Evolutionary conservation across 2,888 invertebrate species (phyloP).

Genomic region (Stratiomys singularior): DNA sequence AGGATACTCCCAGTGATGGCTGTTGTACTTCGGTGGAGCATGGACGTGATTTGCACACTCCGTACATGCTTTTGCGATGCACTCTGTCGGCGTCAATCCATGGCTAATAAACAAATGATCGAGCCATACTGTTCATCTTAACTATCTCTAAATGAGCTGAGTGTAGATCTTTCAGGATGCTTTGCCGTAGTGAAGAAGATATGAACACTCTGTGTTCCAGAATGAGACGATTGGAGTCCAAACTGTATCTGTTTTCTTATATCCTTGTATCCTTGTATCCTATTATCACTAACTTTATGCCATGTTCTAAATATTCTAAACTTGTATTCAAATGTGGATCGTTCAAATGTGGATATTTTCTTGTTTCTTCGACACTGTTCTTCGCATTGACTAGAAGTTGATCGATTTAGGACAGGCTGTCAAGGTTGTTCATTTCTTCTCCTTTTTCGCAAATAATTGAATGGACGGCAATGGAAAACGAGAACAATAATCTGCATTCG

Average conservation of each 20-base stretch:
- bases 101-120: constrained; percentile 47
- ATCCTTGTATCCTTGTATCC: too few relatives aligned
- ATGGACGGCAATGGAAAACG: neutral
- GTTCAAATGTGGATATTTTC: constrained; percentile 49
- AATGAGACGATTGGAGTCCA: neutral
- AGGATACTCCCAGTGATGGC: constrained; percentile 54
- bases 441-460: neutral
- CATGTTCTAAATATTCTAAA: too few relatives aligned
- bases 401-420: constrained; percentile 49
- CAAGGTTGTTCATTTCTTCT: constrained; percentile 34
- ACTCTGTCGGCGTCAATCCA: constrained; percentile 21
- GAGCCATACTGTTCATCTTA: constrained; percentile 48
- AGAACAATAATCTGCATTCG: constrained; percentile 24
- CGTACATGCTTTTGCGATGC: constrained; percentile 49
- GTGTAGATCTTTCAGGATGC: constrained; percentile 41
- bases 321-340: neutral
- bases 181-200: neutral
- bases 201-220: constrained; percentile 20
- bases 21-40: neutral
- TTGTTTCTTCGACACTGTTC: constrained; percentile 46
- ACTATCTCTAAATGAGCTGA: constrained; percentile 46
- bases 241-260: neutral
- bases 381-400: constrained; percentile 48
- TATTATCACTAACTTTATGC: too few relatives aligned
- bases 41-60: constrained; percentile 38